A percentile compares a stretch with the other conserved stretches of the same genome.
These are phyloP conservation scores for Salpingus planirostris DNA, from an alignment of 2,888 invertebrate genomes.

Conservation along the genomic window DNA sequence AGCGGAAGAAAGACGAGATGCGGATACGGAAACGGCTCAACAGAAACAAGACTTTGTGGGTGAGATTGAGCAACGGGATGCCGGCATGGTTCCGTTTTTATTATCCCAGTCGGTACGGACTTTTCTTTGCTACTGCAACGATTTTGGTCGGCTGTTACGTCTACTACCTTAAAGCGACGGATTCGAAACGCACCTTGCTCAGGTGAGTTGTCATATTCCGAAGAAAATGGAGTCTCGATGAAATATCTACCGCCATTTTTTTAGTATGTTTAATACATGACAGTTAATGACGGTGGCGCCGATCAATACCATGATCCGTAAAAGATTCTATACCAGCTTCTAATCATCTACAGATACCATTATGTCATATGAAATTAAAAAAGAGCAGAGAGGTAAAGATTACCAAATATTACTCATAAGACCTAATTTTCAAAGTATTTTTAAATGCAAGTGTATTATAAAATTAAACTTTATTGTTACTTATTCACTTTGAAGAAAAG, in stretches of 20 bases:
- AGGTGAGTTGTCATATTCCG: conserved; percentile 26
- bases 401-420: not conserved
- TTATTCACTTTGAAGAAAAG: no score
- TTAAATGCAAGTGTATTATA: no score
- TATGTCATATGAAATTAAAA: no score
- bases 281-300: conserved; percentile 29
- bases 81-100: conserved; percentile 41
- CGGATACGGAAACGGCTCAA: conserved; percentile 43
- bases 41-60: conserved; percentile 33
- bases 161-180: conserved; percentile 48
- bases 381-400: no score
- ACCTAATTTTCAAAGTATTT: not conserved
- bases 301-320: conserved; percentile 26
- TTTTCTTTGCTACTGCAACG: conserved; percentile 48
- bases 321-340: conserved; percentile 32
- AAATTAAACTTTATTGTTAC: no score
- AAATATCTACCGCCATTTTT: no score
- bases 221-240: conserved; percentile 1
- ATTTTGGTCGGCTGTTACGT: conserved; percentile 51
- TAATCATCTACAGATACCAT: conserved; percentile 13
- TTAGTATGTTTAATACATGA: conserved; percentile 32
- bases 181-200: conserved; percentile 26
- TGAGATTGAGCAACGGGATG: conserved; percentile 34
- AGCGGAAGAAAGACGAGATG: conserved; percentile 51
- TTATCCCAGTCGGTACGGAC: conserved; percentile 38